phyloP scores from a whole-genome alignment of 2,797 vertebrate genomes.

The Tokudaia tokunoshimensis region DNA sequence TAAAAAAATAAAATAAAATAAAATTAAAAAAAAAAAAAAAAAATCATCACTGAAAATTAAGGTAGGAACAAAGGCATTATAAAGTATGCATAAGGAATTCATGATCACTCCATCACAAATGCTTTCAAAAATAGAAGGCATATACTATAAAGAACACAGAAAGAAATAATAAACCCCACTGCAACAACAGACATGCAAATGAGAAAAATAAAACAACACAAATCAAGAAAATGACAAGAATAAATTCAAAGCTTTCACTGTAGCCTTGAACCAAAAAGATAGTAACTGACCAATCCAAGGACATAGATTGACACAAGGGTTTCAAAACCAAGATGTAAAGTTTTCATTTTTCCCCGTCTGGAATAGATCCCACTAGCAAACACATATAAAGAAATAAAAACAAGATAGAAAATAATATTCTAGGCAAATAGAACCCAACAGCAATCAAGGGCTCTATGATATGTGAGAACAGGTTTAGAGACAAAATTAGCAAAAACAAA shows the following conservation, averaged over 20 bases:
- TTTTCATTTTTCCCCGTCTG: background rate
- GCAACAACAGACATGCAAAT: background rate
- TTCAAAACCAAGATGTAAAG: background rate
- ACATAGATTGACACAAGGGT: background rate
- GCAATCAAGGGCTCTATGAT: background rate
- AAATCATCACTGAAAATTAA: background rate
- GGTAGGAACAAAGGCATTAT: background rate
- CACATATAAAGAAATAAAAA: background rate
- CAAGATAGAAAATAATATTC: background rate
- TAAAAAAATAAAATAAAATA: too few relatives aligned
- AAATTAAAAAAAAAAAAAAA: too few relatives aligned
- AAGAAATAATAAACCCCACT: background rate
- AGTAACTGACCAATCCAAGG: background rate
- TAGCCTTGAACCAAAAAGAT: background rate
- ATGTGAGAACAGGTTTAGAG: background rate
- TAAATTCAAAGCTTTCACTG: background rate
- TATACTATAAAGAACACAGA: background rate
- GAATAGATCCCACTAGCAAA: background rate
- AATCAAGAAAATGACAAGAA: background rate
- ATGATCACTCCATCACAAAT: background rate
- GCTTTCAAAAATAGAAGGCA: background rate
- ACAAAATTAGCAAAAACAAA: background rate
- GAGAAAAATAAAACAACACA: background rate
- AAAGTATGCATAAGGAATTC: background rate
- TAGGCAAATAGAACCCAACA: background rate